These are phyloP conservation scores for Crocodylus rhombifer DNA, from an alignment of 2,797 vertebrate genomes.

Conservation along the genomic window DNA sequence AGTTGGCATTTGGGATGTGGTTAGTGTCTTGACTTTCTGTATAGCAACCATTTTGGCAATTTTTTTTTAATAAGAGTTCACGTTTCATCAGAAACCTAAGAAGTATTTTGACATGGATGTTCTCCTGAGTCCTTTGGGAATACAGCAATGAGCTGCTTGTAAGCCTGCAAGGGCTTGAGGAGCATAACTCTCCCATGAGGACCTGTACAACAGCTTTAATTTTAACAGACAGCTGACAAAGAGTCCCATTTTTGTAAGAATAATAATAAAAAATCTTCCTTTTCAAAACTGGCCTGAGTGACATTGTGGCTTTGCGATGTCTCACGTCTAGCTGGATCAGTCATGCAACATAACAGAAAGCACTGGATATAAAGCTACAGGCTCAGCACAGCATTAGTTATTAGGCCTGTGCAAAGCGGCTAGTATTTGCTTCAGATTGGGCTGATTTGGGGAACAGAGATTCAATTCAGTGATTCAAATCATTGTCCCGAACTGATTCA, in stretches of 20 bases:
- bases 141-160: background rate
- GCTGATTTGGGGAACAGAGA: no score
- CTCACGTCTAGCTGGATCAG: conserved; percentile 20
- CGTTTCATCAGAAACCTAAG: conserved; percentile 48
- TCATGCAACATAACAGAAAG: background rate
- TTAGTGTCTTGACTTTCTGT: background rate
- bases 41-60: conserved; percentile 38
- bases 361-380: conserved; percentile 11
- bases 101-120: conserved; percentile 7
- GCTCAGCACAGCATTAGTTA: background rate
- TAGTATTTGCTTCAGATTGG: no score
- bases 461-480: no score
- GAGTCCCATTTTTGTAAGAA: rapidly evolving
- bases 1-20: background rate
- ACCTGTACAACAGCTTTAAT: background rate
- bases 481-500: background rate
- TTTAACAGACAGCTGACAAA: conserved; percentile 13
- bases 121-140: conserved; percentile 17
- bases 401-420: no score
- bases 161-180: conserved; percentile 5
- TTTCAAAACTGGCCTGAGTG: background rate
- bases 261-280: background rate
- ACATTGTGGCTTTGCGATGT: background rate
- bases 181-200: background rate
- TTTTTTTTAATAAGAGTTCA: conserved; percentile 33